phyloP scores from a whole-genome alignment of 2,797 vertebrate genomes.

The Peromyscus aztecus region DNA sequence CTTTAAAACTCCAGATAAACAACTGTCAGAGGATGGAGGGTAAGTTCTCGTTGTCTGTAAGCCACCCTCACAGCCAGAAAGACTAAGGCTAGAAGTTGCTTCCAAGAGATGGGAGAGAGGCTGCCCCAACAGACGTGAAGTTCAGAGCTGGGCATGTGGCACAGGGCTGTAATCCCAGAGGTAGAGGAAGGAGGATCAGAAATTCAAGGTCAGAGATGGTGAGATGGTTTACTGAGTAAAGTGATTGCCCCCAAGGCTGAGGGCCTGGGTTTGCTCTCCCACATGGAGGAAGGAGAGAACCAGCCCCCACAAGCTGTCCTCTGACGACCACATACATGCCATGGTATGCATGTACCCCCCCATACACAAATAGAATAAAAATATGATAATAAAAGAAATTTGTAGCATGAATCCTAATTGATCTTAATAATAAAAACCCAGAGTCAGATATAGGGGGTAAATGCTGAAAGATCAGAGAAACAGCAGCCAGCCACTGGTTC shows the following conservation, averaged over 20 bases:
- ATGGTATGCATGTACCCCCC: not conserved
- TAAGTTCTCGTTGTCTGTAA: not conserved
- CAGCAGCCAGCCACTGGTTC: too few species aligned
- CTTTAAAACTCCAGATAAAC: not conserved
- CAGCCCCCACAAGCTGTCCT: not conserved
- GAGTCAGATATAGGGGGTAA: too few species aligned
- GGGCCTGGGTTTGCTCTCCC: too few species aligned
- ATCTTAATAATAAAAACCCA: too few species aligned
- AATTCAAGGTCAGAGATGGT: not conserved
- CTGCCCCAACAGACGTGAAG: not conserved
- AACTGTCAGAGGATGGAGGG: not conserved
- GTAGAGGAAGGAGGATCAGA: not conserved
- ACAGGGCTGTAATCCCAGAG: not conserved
- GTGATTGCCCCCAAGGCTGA: not conserved
- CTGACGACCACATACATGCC: not conserved
- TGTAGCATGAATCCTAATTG: too few species aligned
- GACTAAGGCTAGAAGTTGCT: not conserved
- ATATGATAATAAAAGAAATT: not conserved
- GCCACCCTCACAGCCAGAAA: not conserved
- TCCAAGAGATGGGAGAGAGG: too few species aligned
- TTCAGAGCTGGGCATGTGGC: not conserved
- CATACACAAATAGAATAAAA: not conserved
- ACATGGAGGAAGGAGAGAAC: not conserved
- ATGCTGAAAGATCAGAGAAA: too few species aligned
- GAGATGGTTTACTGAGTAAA: not conserved